Base-by-base conservation (phyloP, 2,888 invertebrate genomes). In the Calameuta pallipes region DNA sequence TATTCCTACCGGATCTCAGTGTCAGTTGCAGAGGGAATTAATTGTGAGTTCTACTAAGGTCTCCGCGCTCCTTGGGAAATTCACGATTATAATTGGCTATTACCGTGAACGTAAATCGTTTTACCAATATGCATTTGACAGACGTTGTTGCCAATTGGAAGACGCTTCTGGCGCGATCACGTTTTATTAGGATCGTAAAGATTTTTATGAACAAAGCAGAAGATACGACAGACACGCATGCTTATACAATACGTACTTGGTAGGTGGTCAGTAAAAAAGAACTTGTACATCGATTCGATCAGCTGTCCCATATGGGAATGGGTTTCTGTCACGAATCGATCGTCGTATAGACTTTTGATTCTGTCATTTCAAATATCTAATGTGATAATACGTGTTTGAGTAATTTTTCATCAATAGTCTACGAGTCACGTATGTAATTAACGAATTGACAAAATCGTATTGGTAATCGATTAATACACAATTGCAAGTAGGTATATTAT, bases 261-360 rank as follows among this genome's bases (percentile, higher is more conserved):
- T 23, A 56, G 23, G 23, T 23, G 56, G 56, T 23, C 56, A 56
- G 23, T 23, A 56, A 15, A 23, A 23, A 23, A 6, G 23, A 56
- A 15, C 9, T 56, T 56, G 56, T 56, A 23, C 23, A 56, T 23
- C 23, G 56, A 56, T 56, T 23, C 23, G 23, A 56, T 9, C 56
- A 23, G 56, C 56, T 23, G 56, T 56, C 9, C 56, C 56, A 15
- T 3, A 23, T 23, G 23, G 9, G 56, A 23, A 56, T 56, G 9
- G 69, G 73, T 77, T 79, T 77, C 36, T 69, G 13, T 80, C 78
- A 80, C 78, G 76, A 80, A 80, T 80, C 78, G 78, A 78, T 76
- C 80, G 76, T 76, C 35, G 34, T 76, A 74, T 76, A 70, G 56
- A 74, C 56, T 70, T 41, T 74, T 37, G 33, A 23, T 2, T 23